phyloP scores from a whole-genome alignment of 2,888 invertebrate species.

The Dromius quadrimaculatus region DNA sequence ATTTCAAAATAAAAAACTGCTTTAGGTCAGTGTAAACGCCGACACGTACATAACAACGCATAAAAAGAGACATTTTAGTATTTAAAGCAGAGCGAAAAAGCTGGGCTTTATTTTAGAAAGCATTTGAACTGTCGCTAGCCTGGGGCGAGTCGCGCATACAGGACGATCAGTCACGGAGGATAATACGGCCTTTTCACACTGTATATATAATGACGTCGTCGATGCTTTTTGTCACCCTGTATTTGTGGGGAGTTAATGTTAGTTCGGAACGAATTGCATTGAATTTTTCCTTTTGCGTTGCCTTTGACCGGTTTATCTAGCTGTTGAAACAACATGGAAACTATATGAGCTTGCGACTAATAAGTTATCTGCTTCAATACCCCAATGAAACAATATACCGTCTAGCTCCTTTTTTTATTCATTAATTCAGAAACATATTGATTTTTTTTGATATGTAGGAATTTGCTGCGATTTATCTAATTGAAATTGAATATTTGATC shows the following conservation, averaged over 20 bases:
- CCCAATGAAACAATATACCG: conserved; percentile 8
- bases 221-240: conserved; percentile 39
- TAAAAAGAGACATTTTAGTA: conserved; percentile 26
- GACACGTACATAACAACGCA: conserved; percentile 10
- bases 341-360: conserved; percentile 25
- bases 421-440: no score
- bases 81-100: conserved; percentile 7
- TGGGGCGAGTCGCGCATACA: conserved; percentile 11
- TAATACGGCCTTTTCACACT: conserved; percentile 45
- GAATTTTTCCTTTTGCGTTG: conserved; percentile 26
- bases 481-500: no score
- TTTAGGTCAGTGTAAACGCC: not conserved
- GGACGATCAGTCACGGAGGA: conserved; percentile 37
- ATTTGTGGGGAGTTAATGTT: conserved; percentile 43
- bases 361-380: conserved; percentile 27
- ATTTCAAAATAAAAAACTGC: no score
- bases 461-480: no score
- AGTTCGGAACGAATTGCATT: conserved; percentile 39
- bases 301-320: conserved; percentile 41
- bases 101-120: conserved; percentile 11
- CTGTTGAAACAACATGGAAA: conserved; percentile 29
- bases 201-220: conserved; percentile 42
- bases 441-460: no score
- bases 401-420: no score
- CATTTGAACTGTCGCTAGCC: conserved; percentile 20